A percentile compares a stretch with the other conserved stretches of the same genome.
phyloP scores from a whole-genome alignment of 2,113 vertebrate genomes.

The Procavia capensis region DNA sequence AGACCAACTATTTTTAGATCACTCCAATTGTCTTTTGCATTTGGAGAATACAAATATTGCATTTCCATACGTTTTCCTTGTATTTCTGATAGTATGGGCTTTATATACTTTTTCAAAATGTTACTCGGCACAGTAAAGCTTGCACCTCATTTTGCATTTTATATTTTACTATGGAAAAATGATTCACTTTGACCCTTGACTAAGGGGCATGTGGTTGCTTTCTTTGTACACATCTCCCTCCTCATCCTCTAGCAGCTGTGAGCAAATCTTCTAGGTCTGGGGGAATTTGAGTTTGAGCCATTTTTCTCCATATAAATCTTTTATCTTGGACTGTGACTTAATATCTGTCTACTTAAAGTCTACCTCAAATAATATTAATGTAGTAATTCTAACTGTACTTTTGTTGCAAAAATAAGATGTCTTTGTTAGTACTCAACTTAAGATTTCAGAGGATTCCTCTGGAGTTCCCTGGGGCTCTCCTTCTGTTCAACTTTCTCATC shows the following conservation, averaged over 20 bases:
- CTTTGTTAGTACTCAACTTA: neutral
- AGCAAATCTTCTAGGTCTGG: neutral
- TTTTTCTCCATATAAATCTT: neutral
- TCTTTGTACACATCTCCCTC: neutral
- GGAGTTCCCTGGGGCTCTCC: neutral
- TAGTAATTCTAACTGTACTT: neutral
- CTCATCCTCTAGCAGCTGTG: neutral
- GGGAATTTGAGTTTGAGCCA: neutral
- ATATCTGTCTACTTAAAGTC: neutral
- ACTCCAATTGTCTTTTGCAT: neutral
- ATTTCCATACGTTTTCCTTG: neutral
- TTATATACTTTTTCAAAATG: neutral
- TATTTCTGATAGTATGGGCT: constrained; percentile 3
- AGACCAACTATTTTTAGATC: constrained; percentile 1
- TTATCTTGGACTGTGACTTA: neutral
- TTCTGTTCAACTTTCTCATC: neutral
- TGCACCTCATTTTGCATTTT: neutral
- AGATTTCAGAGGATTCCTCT: neutral
- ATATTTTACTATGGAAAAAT: constrained; percentile 24
- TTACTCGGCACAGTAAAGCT: neutral
- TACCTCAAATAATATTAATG: neutral
- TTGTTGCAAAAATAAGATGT: neutral
- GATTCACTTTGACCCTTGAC: neutral
- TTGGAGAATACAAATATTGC: neutral
- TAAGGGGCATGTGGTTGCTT: neutral